phyloP scores from a whole-genome alignment of 2,888 invertebrate species.

The Synergus gifuensis region DNA sequence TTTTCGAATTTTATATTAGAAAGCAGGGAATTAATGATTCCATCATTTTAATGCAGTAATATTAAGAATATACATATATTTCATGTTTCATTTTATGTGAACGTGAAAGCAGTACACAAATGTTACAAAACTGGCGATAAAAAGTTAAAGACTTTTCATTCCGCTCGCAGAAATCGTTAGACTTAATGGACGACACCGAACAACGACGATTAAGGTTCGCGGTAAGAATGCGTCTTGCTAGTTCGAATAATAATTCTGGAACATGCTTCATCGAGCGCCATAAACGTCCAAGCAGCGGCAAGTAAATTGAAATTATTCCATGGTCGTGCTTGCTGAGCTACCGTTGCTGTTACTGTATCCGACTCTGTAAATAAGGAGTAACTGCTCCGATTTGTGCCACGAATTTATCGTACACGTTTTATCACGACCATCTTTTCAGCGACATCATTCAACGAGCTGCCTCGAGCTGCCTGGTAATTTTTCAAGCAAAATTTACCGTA shows the following conservation, averaged over 20 bases:
- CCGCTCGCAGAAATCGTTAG: neutral
- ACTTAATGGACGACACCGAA: conserved; percentile 10
- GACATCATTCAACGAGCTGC: conserved; percentile 33
- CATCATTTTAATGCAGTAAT: neutral
- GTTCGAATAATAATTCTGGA: conserved; percentile 18
- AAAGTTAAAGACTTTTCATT: neutral
- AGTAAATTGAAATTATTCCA: conserved; percentile 39
- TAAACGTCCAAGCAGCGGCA: conserved; percentile 13
- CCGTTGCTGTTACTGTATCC: neutral
- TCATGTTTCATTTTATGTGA: neutral
- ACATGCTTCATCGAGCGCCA: neutral
- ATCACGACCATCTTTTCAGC: conserved; percentile 38
- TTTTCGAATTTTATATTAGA: neutral
- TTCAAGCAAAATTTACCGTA: conserved; percentile 38
- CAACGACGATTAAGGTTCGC: neutral
- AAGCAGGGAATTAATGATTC: neutral
- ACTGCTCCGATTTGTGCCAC: conserved; percentile 39
- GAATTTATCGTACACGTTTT: conserved; percentile 35
- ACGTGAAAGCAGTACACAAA: neutral
- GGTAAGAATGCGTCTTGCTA: neutral
- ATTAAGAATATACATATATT: neutral
- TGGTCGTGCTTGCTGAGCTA: conserved; percentile 20
- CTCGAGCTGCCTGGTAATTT: conserved; percentile 11
- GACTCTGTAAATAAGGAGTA: conserved; percentile 36
- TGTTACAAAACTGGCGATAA: neutral